These are phyloP conservation scores for Neoseiulus cucumeris DNA, from an alignment of 1,140 invertebrate genomes.

Conservation along the genomic window DNA sequence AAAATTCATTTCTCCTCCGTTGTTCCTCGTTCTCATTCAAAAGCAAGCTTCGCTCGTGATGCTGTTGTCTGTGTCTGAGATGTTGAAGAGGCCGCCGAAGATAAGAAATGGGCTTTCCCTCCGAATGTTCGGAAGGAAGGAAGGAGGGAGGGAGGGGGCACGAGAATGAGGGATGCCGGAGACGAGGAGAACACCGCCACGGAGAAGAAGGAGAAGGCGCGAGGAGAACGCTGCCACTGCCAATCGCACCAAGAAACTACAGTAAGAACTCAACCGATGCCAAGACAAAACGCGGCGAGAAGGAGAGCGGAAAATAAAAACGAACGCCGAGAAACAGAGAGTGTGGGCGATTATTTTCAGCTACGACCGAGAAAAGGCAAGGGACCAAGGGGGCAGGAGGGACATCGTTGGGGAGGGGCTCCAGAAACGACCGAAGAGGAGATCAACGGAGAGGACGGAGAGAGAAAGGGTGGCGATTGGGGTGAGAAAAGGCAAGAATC, in stretches of 20 bases:
- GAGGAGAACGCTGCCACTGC: too few relatives aligned
- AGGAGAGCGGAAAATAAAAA: too few relatives aligned
- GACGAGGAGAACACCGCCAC: too few relatives aligned
- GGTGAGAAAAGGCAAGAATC: background rate
- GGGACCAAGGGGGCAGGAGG: background rate
- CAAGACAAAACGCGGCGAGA: too few relatives aligned
- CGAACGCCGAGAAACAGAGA: too few relatives aligned
- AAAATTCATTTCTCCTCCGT: conserved; percentile 6
- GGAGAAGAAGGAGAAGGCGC: too few relatives aligned
- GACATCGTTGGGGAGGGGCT: background rate
- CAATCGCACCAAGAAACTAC: too few relatives aligned
- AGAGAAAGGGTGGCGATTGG: background rate
- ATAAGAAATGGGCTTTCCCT: background rate
- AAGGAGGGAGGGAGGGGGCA: background rate
- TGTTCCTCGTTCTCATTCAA: background rate
- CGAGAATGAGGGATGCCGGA: background rate
- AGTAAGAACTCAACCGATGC: too few relatives aligned
- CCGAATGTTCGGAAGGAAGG: background rate
- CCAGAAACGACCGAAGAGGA: background rate
- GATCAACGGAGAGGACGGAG: background rate
- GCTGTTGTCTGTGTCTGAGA: background rate
- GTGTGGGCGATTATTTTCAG: too few relatives aligned
- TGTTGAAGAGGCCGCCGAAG: background rate
- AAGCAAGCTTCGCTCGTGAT: background rate
- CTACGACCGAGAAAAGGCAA: too few relatives aligned